These are phyloP conservation scores for Oncorhynchus tshawytscha DNA, from an alignment of 2,113 vertebrate species.

Conservation along the genomic window DNA sequence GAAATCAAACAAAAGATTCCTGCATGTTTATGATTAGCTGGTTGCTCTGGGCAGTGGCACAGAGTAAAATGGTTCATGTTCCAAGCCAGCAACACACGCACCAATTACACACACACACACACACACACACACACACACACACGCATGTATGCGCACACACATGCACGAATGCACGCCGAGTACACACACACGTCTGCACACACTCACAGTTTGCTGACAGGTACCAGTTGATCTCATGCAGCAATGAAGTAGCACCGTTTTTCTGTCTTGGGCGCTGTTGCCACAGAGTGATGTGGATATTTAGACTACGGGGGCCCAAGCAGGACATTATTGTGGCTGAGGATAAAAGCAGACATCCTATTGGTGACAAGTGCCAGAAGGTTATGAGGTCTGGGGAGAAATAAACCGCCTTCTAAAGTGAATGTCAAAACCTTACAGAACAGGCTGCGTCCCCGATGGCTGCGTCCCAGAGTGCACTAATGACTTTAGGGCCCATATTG, in stretches of 20 bases:
- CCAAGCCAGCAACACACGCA: constrained; percentile 7
- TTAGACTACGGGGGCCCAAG: neutral
- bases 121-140: neutral
- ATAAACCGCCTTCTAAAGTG: neutral
- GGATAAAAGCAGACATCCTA: neutral
- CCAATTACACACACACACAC: neutral
- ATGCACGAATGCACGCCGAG: neutral
- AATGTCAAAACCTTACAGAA: neutral
- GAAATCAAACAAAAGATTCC: constrained; percentile 33
- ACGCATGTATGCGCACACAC: neutral
- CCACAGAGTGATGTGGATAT: neutral
- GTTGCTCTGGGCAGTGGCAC: neutral
- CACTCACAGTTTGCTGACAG: neutral
- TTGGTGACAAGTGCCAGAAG: neutral
- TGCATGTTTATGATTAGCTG: constrained; percentile 25
- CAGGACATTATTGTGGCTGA: neutral
- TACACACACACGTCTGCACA: neutral
- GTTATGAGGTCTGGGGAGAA: neutral
- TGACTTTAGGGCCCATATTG: no score
- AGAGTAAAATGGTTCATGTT: constrained; percentile 17
- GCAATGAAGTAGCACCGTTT: neutral
- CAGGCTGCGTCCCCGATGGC: neutral
- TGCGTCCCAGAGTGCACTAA: no score
- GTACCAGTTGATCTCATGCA: neutral
- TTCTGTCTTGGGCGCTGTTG: neutral